phyloP scores from a whole-genome alignment of 1,140 invertebrate genomes.

The Halictus rubicundus region DNA sequence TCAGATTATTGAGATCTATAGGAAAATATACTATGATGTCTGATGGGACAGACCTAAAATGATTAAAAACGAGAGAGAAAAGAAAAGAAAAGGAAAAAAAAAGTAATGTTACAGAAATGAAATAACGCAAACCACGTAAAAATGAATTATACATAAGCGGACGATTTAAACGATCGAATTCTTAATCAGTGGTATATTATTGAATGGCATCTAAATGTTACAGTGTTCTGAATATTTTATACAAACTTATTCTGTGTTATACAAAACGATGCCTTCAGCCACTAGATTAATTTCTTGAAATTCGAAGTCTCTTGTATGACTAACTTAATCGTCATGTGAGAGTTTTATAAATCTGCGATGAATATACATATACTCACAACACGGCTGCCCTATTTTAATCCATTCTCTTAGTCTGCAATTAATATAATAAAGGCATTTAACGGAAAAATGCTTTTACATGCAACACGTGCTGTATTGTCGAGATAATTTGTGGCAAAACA shows the following conservation, averaged over 20 bases:
- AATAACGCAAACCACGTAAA: conserved; percentile 29
- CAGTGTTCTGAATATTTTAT: conserved; percentile 67
- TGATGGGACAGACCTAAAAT: conserved; percentile 44
- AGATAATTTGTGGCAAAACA: conserved; percentile 49
- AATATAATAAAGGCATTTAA: conserved; percentile 49
- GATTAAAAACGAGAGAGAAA: conserved; percentile 19
- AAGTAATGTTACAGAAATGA: conserved; percentile 30
- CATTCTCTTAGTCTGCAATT: conserved; percentile 57
- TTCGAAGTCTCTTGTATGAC: conserved; percentile 28
- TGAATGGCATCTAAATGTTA: conserved; percentile 58
- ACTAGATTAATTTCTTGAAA: conserved; percentile 47
- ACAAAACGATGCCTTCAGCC: conserved; percentile 44
- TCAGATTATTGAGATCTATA: conserved; percentile 47
- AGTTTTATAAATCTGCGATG: conserved; percentile 57
- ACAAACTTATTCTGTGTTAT: conserved; percentile 57
- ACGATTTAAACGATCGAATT: conserved; percentile 61
- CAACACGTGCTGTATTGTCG: conserved; percentile 20
- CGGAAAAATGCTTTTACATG: conserved; percentile 26
- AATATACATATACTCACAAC: conserved; percentile 64
- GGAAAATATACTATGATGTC: conserved; percentile 17
- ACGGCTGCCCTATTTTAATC: conserved; percentile 63
- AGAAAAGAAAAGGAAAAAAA: not conserved
- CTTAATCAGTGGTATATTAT: conserved; percentile 55
- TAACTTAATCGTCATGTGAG: conserved; percentile 35
- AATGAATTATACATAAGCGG: conserved; percentile 54